phyloP scores from a whole-genome alignment of 2,113 vertebrate genomes.

The Pantherophis guttatus region DNA sequence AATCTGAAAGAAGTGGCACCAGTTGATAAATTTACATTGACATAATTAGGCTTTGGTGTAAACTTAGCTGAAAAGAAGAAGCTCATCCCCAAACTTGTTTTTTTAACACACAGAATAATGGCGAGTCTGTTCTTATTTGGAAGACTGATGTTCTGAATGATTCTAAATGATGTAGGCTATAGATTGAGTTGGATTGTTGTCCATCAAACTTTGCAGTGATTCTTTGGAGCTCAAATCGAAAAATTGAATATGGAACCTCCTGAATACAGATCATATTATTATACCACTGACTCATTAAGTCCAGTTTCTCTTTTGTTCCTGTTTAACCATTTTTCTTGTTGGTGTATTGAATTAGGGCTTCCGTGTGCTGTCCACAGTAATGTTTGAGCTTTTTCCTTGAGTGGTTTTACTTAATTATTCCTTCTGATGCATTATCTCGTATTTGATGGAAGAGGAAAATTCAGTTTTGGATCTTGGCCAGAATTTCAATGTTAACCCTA shows the following conservation, averaged over 20 bases:
- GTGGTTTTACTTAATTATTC: constrained; percentile 24
- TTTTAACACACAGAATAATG: background rate
- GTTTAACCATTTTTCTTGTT: background rate
- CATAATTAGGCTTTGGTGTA: fast-evolving
- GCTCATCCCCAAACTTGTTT: constrained; percentile 5
- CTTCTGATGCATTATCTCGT: background rate
- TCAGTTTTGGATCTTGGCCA: background rate
- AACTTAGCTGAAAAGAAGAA: background rate
- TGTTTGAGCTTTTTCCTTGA: background rate
- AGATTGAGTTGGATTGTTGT: background rate
- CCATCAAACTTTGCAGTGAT: background rate
- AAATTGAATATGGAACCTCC: background rate
- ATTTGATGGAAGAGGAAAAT: constrained; percentile 23
- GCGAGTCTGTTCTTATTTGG: background rate
- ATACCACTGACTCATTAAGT: background rate
- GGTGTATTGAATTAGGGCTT: constrained; percentile 6
- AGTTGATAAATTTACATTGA: constrained; percentile 6
- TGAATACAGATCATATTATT: background rate
- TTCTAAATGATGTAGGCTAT: background rate
- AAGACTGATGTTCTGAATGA: background rate
- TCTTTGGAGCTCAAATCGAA: no score
- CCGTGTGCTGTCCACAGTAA: background rate
- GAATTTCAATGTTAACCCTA: background rate
- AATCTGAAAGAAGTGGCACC: background rate
- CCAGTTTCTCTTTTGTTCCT: background rate